Evolutionary conservation across 2,797 vertebrate genomes (phyloP).

Genomic region (Gallinago stenura): DNA sequence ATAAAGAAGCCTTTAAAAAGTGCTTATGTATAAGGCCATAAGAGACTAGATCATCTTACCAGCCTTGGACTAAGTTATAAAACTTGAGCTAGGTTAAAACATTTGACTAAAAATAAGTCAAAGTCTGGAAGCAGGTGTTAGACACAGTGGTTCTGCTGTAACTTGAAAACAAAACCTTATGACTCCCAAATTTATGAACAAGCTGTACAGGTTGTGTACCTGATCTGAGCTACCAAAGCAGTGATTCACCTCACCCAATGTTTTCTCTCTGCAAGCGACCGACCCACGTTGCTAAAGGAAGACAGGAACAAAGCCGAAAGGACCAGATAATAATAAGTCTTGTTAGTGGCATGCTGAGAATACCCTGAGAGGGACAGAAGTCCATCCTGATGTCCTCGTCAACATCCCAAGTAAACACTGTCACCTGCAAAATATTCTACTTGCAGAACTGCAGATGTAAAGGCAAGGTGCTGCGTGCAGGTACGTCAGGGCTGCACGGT

Average conservation of each 20-base stretch:
- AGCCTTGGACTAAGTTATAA: background rate
- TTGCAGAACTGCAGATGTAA: background rate
- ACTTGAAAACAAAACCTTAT: background rate
- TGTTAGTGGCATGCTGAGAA: background rate
- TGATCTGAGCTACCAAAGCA: background rate
- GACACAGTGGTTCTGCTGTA: background rate
- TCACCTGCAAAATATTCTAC: background rate
- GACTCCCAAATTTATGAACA: background rate
- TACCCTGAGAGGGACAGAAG: background rate
- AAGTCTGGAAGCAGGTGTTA: background rate
- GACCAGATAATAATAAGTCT: fast-evolving
- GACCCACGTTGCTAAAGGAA: background rate
- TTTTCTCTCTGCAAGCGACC: background rate
- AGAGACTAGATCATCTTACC: background rate
- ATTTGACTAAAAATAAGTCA: background rate
- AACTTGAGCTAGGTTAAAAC: background rate
- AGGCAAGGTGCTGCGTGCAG: background rate
- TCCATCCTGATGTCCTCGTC: background rate
- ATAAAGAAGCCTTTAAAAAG: background rate
- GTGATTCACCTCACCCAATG: background rate
- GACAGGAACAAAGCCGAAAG: background rate
- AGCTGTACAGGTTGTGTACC: background rate
- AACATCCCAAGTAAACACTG: background rate
- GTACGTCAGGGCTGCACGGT: fast-evolving
- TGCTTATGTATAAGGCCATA: background rate